These are phyloP conservation scores for Metridium senile DNA, from an alignment of 92 coral and sea anemone species.

Conservation along the genomic window DNA sequence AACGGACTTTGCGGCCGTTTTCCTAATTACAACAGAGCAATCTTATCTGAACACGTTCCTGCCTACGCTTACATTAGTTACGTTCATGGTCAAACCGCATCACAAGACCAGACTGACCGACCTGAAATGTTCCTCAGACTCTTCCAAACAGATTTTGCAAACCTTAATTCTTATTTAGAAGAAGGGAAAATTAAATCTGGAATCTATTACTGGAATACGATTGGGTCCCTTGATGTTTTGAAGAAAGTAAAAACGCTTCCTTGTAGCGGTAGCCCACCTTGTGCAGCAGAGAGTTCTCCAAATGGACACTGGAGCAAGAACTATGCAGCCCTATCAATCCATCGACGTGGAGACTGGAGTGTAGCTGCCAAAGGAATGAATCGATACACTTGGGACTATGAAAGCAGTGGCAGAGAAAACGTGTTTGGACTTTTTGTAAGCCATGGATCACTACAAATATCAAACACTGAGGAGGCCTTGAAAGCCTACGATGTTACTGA, in stretches of 20 bases:
- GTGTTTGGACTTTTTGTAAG: slow-evolving; percentile 61
- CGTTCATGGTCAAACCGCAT: slow-evolving; percentile 4
- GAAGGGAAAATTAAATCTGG: slow-evolving; percentile 26
- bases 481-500: slow-evolving; percentile 47
- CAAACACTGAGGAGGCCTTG: slow-evolving; percentile 54
- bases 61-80: slow-evolving; percentile 34
- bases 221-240: slow-evolving; percentile 43
- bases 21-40: slow-evolving; percentile 28
- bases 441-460: slow-evolving; percentile 72
- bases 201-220: slow-evolving; percentile 45
- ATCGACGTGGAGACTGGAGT: slow-evolving; percentile 56
- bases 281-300: slow-evolving; percentile 41
- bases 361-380: slow-evolving; percentile 60
- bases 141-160: not conserved
- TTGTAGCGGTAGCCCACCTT: not conserved
- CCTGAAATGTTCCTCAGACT: slow-evolving; percentile 40
- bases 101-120: not conserved
- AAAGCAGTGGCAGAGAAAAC: slow-evolving; percentile 42
- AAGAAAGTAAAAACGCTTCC: slow-evolving; percentile 10
- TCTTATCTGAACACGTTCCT: slow-evolving; percentile 28
- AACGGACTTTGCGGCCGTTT: slow-evolving; percentile 53
- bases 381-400: slow-evolving; percentile 64
- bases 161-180: slow-evolving; percentile 5
- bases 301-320: slow-evolving; percentile 59
- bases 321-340: slow-evolving; percentile 46